These are phyloP conservation scores for Drosophila oshimai DNA, from an alignment of 1,140 invertebrate species.

Conservation along the genomic window DNA sequence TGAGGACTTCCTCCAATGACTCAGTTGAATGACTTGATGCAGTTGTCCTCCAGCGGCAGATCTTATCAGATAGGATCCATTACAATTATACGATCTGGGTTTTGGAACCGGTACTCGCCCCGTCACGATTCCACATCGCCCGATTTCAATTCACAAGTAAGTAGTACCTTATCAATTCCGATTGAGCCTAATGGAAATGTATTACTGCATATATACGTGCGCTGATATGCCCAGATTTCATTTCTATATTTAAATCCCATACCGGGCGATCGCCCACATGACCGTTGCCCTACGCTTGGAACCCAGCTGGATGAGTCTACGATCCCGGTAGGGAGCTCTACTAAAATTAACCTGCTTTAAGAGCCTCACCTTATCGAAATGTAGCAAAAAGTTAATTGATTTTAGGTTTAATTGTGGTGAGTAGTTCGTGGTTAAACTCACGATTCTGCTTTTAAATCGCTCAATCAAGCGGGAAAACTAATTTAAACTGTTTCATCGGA, in stretches of 20 bases:
- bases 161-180: conserved; percentile 22
- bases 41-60: conserved; percentile 21
- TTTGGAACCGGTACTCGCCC: conserved; percentile 34
- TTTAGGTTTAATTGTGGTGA: conserved; percentile 1
- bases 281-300: conserved; percentile 22
- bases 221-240: conserved; percentile 40
- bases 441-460: not conserved
- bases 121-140: conserved; percentile 30
- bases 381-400: conserved; percentile 6
- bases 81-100: conserved; percentile 27
- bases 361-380: not conserved
- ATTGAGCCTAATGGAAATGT: conserved; percentile 16
- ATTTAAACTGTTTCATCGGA: conserved; percentile 9
- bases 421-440: conserved; percentile 13
- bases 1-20: conserved; percentile 5
- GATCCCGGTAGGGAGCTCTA: not conserved
- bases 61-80: not conserved
- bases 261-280: conserved; percentile 6
- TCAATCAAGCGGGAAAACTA: conserved; percentile 7
- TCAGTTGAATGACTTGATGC: conserved; percentile 39
- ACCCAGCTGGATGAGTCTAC: not conserved
- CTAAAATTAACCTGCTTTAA: not conserved
- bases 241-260: conserved; percentile 49
- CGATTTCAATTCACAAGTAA: conserved; percentile 38
- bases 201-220: conserved; percentile 1